A percentile compares a stretch with the other conserved stretches of the same genome.
Conservation (phyloP, 2,888 invertebrate species). For the Mythimna ferrago region DNA sequence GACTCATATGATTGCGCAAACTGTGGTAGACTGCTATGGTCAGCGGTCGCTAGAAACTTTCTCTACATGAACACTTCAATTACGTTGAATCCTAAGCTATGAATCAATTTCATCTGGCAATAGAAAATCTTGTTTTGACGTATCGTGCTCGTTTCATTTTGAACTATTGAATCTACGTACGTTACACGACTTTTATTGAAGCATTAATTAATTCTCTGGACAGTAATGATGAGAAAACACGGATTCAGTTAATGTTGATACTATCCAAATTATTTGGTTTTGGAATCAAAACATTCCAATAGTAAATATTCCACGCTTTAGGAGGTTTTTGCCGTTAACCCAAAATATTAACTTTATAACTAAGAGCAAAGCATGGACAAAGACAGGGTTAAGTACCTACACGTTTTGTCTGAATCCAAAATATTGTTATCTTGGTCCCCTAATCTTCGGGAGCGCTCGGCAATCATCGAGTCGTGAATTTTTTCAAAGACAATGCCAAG, state of each 20-base stretch:
- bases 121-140: slow-evolving; percentile 48
- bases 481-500: no score
- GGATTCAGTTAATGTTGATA: slow-evolving; percentile 21
- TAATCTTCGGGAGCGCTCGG: no score
- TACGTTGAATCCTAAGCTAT: slow-evolving; percentile 27
- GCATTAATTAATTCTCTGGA: slow-evolving; percentile 40
- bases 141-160: slow-evolving; percentile 6
- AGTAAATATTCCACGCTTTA: slow-evolving; percentile 20
- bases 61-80: slow-evolving; percentile 39
- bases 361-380: no score
- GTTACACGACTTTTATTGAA: slow-evolving; percentile 39
- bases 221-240: slow-evolving; percentile 43
- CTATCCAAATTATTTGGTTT: slow-evolving; percentile 34
- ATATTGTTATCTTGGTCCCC: no score
- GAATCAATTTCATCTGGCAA: slow-evolving; percentile 26
- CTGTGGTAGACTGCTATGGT: slow-evolving; percentile 1
- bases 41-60: slow-evolving; percentile 41
- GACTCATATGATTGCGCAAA: slow-evolving; percentile 16
- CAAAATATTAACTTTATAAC: slow-evolving; percentile 11
- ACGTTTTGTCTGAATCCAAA: no score
- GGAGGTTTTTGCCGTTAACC: background rate
- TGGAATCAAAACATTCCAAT: slow-evolving; percentile 25
- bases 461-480: no score
- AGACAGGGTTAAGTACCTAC: no score
- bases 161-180: slow-evolving; percentile 16